A percentile compares a stretch with the other conserved stretches of the same genome.
phyloP scores from a whole-genome alignment of 2,797 vertebrate species.

The Lemur catta region DNA sequence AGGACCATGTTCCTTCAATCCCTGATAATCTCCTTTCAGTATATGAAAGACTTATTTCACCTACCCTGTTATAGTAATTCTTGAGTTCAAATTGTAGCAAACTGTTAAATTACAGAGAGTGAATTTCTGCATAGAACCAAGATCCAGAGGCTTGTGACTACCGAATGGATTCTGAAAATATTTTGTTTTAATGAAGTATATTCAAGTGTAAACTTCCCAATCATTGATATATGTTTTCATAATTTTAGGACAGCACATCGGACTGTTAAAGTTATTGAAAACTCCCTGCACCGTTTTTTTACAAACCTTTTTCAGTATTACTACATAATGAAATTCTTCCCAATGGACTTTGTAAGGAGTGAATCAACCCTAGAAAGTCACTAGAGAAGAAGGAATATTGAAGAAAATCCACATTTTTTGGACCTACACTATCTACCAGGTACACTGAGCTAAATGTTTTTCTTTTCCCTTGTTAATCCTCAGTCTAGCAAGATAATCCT shows the following conservation, averaged over 20 bases:
- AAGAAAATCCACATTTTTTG: not conserved
- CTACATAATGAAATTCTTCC: constrained; percentile 16
- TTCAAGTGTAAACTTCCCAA: not conserved
- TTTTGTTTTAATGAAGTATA: not conserved
- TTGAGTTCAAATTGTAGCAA: not conserved
- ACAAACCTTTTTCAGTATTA: not conserved
- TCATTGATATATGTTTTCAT: not conserved
- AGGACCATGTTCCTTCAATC: not conserved
- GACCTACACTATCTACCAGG: not conserved
- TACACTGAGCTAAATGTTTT: constrained; percentile 25
- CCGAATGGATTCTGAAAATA: not conserved
- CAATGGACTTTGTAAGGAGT: not conserved
- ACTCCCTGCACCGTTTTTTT: not conserved
- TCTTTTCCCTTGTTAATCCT: not conserved
- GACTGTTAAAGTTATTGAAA: not conserved
- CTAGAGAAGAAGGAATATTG: not conserved
- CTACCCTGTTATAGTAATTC: not conserved
- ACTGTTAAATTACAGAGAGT: not conserved
- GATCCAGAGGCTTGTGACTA: not conserved
- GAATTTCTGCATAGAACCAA: not conserved
- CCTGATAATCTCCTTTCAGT: not conserved
- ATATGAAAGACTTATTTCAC: not conserved
- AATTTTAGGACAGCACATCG: not conserved
- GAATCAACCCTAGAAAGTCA: not conserved
- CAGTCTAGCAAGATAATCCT: not conserved